Evolutionary conservation across 1,140 invertebrate species (phyloP).

Genomic region (Papilio helenus): DNA sequence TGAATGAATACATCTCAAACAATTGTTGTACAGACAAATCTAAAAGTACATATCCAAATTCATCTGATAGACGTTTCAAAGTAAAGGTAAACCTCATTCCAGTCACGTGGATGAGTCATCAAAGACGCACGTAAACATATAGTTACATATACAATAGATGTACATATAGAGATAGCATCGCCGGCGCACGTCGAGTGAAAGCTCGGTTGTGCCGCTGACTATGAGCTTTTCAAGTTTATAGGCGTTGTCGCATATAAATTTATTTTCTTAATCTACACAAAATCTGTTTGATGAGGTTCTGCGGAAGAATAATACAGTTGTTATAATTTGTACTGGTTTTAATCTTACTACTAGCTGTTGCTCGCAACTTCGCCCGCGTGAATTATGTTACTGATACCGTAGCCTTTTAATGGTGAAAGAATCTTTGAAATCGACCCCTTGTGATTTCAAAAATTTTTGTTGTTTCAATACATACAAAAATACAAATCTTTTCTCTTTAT

Average conservation of each 20-base stretch:
- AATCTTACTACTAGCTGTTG: too few species aligned
- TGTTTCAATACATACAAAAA: too few species aligned
- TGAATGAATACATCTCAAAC: not conserved
- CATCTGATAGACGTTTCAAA: not conserved
- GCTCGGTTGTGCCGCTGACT: not conserved
- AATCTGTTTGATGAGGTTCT: not conserved
- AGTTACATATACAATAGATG: too few species aligned
- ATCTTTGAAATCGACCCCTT: too few species aligned
- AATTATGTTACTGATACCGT: too few species aligned
- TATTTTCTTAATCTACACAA: not conserved
- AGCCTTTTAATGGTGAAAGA: too few species aligned
- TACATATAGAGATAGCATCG: conserved; percentile 8
- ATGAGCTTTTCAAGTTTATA: conserved; percentile 6
- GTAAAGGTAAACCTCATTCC: not conserved
- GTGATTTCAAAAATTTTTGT: too few species aligned
- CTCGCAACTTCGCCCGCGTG: too few species aligned
- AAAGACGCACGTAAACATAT: not conserved
- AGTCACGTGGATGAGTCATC: conserved; percentile 9
- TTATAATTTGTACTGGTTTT: not conserved
- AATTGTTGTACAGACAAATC: not conserved
- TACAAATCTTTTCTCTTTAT: too few species aligned
- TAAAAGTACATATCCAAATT: not conserved
- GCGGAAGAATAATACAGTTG: not conserved
- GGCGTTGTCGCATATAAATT: conserved; percentile 29
- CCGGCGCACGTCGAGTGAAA: conserved; percentile 11